Evolutionary conservation across 30 jellyfish, hydroid and myxozoan genomes (phyloP), one percentile per base, ranked within the genome.

Genomic region (Aurelia coerulea): DNA sequence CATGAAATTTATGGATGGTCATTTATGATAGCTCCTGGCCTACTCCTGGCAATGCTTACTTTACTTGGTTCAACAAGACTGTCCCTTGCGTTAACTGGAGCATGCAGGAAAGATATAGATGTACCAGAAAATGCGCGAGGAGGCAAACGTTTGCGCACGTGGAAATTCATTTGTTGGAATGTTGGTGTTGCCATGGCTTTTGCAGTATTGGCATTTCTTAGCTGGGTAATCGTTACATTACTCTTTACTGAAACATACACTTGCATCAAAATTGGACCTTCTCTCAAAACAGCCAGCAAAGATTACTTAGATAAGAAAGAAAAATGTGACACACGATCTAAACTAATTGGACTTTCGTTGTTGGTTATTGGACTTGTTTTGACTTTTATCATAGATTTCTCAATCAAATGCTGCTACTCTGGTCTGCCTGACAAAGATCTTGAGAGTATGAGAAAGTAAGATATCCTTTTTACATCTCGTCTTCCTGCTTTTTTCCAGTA

Each of bases 191-290:
- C 92, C 1, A 16, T 83, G 34, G 78, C 71, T 2, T 53, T 19
- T 65, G 76, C 85, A 3, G 31, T 29, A 14, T 13, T 83, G 33
- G 79, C 86, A 1, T 83, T 83, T 23, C 42, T 58, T 10, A 49
- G 86, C 73, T 83, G 92, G 92, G 42, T 83, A 2, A 41, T 73
- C 8, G 56, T 72, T 10, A 69, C 80, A 4, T 49, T 83, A 31
- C 73, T 83, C n/a, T 18, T 73, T 50, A 69, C 92, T 3, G 92
- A 83, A 12, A 65, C 92, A 2, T 83, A 33, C 50, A 51, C 62
- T 5, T 83, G 92, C 86, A 83, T 73, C 17, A 37, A 29, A 59
- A 19, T 69, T 59, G 92, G 92, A 58, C 92, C 92, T 12, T 54
- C 66, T 60, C 31, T 5, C 77, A 59, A 79, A 19, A 34, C 15